Conservation (phyloP, 2,797 vertebrate genomes). For the Hafferia zeledoni region DNA sequence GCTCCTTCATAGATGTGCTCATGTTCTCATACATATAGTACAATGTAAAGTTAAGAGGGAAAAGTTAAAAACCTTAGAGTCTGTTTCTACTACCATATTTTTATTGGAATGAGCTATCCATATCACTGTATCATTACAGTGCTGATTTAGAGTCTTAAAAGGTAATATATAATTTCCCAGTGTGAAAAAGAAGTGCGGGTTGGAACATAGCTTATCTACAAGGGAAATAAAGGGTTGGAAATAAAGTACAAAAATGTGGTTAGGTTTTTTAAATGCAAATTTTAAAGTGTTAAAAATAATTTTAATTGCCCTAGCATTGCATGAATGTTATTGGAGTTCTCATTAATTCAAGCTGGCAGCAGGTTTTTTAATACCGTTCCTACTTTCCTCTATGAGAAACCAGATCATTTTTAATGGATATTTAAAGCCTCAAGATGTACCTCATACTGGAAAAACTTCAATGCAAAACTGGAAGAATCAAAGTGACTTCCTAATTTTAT, state of each 20-base stretch:
- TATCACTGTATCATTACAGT: neutral
- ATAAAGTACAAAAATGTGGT: neutral
- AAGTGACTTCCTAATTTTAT: neutral
- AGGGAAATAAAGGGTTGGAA: neutral
- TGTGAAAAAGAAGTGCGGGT: neutral
- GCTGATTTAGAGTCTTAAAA: conserved; percentile 15
- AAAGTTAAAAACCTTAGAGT: neutral
- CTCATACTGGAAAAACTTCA: neutral
- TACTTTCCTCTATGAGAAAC: neutral
- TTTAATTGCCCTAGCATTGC: neutral
- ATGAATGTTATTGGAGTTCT: conserved; percentile 1
- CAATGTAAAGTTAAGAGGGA: neutral
- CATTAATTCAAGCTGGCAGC: neutral
- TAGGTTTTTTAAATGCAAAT: neutral
- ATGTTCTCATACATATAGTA: neutral
- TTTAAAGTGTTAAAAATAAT: conserved; percentile 26
- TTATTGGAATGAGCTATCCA: neutral
- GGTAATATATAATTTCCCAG: neutral
- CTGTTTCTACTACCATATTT: neutral
- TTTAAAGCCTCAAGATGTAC: neutral
- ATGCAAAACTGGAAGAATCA: neutral
- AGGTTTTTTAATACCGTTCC: conserved; percentile 14
- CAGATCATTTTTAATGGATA: conserved; percentile 23
- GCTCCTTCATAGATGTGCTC: neutral
- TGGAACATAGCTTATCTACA: conserved; percentile 2